Conservation (phyloP, 2,888 invertebrate species). For the Vesta saturnalis region DNA sequence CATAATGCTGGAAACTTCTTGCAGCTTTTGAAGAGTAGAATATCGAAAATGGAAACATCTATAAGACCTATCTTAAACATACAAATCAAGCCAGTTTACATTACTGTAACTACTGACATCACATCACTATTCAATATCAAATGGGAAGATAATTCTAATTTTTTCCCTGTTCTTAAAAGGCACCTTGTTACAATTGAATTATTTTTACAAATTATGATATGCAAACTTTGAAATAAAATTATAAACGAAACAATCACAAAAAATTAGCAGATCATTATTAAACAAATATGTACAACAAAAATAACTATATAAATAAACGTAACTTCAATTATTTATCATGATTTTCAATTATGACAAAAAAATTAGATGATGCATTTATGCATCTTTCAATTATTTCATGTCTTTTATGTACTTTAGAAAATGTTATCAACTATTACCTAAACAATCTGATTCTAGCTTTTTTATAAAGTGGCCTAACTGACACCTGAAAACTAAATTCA, state of each 20-base stretch:
- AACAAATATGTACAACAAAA: neutral
- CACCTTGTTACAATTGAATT: constrained; percentile 3
- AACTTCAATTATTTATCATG: too few species aligned
- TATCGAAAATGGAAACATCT: too few species aligned
- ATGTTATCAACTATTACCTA: neutral
- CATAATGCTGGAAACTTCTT: too few species aligned
- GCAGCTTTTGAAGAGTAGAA: too few species aligned
- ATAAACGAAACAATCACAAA: neutral
- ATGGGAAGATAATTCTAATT: neutral
- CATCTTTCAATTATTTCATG: too few species aligned
- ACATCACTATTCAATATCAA: constrained; percentile 1
- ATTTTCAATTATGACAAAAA: too few species aligned
- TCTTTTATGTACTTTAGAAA: neutral
- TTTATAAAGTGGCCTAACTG: constrained; percentile 4
- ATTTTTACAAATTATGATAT: too few species aligned
- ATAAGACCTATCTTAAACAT: too few species aligned
- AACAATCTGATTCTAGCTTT: constrained; percentile 5
- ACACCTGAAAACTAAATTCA: constrained; percentile 8
- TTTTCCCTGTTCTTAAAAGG: constrained; percentile 11
- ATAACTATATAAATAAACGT: neutral
- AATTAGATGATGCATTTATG: too few species aligned
- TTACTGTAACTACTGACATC: neutral
- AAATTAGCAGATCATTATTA: too few species aligned
- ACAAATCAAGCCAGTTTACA: too few species aligned
- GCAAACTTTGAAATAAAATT: too few species aligned